Percentiles rank a stretch among this genome's conserved stretches.
Conservation (phyloP, 2,797 vertebrate species). For the Thamnophis elegans region DNA sequence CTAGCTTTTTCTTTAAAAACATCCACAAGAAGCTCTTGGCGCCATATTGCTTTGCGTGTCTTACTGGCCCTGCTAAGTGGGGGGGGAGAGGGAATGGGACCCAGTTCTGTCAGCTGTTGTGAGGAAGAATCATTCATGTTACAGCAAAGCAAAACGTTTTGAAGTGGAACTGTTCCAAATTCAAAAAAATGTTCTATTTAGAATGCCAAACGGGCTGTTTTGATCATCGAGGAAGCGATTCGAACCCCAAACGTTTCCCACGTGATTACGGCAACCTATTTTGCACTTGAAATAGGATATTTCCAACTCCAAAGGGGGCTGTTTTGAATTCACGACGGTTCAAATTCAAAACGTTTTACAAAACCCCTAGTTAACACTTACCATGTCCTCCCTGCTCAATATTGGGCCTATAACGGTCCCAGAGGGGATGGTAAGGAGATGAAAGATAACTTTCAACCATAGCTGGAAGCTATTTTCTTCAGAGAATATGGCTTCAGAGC, state of each 20-base stretch:
- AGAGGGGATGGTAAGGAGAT: background rate
- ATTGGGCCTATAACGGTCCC: too few species aligned
- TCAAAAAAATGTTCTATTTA: background rate
- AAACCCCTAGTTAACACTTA: background rate
- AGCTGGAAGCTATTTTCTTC: background rate
- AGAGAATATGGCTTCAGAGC: background rate
- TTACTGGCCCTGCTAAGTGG: background rate
- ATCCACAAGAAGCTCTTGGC: background rate
- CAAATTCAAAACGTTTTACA: background rate
- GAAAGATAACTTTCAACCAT: background rate
- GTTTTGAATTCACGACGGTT: background rate
- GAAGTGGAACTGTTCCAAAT: background rate
- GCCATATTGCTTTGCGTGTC: background rate
- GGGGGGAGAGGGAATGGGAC: background rate
- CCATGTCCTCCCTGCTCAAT: background rate
- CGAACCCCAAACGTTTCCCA: background rate
- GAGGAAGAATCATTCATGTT: background rate
- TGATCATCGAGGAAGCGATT: background rate
- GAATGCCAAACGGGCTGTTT: background rate
- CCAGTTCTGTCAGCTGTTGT: background rate
- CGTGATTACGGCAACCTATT: background rate
- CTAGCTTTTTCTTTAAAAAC: background rate
- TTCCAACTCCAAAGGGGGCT: background rate
- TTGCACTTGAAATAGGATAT: background rate
- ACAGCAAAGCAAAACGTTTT: background rate